Conservation (phyloP, 1,140 invertebrate species). For the Batillaria attramentaria region DNA sequence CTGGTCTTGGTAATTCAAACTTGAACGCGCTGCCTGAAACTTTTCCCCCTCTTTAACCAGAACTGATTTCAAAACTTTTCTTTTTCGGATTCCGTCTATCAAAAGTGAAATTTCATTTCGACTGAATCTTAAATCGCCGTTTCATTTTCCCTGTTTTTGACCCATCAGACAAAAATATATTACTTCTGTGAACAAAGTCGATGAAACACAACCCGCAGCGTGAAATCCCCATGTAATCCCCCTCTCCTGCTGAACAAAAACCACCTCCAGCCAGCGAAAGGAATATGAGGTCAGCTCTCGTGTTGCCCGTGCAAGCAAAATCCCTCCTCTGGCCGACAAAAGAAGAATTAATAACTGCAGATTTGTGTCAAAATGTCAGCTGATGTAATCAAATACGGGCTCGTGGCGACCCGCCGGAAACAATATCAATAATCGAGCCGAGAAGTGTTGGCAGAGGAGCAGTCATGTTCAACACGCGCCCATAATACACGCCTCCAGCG, state of each 20-base stretch:
- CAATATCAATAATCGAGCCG: slow-evolving; percentile 29
- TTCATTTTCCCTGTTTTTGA: too few species aligned
- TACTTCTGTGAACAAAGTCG: too few species aligned
- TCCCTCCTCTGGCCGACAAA: slow-evolving; percentile 25
- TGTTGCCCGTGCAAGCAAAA: slow-evolving; percentile 23
- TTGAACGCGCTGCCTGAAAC: too few species aligned
- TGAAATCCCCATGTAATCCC: not conserved
- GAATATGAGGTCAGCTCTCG: slow-evolving; percentile 25
- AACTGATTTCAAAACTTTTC: too few species aligned
- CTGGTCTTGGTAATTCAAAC: too few species aligned
- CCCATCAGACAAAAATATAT: too few species aligned
- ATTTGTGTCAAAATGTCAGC: slow-evolving; percentile 35
- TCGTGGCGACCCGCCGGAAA: slow-evolving; percentile 15
- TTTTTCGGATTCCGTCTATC: too few species aligned
- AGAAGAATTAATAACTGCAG: slow-evolving; percentile 38
- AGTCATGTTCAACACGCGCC: slow-evolving; percentile 24
- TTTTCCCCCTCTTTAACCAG: too few species aligned
- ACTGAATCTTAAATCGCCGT: too few species aligned
- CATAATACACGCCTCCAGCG: too few species aligned
- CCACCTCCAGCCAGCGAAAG: not conserved
- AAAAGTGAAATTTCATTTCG: too few species aligned
- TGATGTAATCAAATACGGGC: slow-evolving; percentile 30
- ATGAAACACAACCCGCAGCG: too few species aligned
- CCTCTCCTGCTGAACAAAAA: not conserved
- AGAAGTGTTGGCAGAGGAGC: not conserved